Conservation (phyloP, 2,888 invertebrate genomes). For the Crematogaster levior region DNA sequence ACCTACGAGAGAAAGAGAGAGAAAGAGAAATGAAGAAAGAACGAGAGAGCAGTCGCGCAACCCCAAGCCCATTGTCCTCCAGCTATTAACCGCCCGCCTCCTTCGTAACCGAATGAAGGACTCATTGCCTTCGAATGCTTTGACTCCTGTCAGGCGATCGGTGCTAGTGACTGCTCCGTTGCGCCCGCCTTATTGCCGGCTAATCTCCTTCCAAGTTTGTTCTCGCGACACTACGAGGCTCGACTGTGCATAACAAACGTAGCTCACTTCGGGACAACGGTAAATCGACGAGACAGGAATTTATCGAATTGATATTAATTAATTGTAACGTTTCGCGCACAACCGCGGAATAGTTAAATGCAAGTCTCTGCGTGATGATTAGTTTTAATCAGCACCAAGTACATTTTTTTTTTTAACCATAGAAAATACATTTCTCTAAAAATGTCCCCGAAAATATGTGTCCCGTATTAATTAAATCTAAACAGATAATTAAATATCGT, state of each 20-base stretch:
- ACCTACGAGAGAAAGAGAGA: constrained; percentile 70
- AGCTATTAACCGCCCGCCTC: constrained; percentile 80
- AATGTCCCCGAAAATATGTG: not conserved
- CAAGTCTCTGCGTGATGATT: not conserved
- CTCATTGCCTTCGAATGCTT: constrained; percentile 79
- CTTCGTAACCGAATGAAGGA: constrained; percentile 73
- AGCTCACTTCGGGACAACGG: not conserved
- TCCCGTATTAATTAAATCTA: not conserved
- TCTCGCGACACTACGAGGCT: not conserved
- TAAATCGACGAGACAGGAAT: not conserved
- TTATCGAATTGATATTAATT: not conserved
- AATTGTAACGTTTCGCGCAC: not conserved
- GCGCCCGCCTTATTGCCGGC: constrained; percentile 57
- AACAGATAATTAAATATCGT: not conserved
- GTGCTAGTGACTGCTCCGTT: constrained; percentile 66
- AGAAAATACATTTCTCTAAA: not conserved
- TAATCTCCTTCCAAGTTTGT: constrained; percentile 67
- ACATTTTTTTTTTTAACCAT: too few species aligned
- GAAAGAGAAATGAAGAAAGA: not conserved
- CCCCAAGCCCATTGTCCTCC: constrained; percentile 81
- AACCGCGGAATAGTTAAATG: not conserved
- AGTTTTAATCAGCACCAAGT: not conserved
- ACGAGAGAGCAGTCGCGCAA: constrained; percentile 58
- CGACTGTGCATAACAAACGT: not conserved
- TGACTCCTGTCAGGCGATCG: constrained; percentile 79